Percentiles rank a stretch among this genome's conserved stretches.
Evolutionary conservation across 2,797 vertebrate species (phyloP).

Genomic region (Lacerta bilineata): DNA sequence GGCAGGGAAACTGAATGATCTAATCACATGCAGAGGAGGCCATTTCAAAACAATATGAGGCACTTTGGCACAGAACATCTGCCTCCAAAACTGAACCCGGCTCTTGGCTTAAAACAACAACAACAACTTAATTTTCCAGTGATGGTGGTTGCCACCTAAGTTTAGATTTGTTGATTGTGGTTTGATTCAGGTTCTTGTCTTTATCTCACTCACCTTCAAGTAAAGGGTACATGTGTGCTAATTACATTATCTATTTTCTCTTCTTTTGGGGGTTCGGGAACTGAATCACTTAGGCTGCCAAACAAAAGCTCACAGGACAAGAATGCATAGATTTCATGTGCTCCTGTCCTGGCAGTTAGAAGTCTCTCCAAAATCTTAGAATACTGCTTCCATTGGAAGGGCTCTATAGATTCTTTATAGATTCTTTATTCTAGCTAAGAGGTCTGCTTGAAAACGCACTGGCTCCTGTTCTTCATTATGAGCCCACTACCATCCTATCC

Average conservation of each 20-base stretch:
- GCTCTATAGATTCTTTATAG: not conserved
- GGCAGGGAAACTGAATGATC: constrained; percentile 56
- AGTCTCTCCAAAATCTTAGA: not conserved
- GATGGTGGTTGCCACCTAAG: not conserved
- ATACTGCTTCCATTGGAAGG: not conserved
- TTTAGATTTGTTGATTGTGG: not conserved
- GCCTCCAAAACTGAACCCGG: constrained; percentile 51
- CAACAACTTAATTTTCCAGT: constrained; percentile 58
- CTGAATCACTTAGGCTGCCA: too few species aligned
- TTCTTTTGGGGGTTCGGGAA: not conserved
- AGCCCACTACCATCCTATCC: too few species aligned
- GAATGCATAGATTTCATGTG: not conserved
- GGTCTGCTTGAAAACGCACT: not conserved
- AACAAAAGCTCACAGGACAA: not conserved
- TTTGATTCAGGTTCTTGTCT: not conserved
- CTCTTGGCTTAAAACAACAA: constrained; percentile 60
- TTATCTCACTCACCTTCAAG: not conserved
- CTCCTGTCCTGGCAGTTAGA: not conserved
- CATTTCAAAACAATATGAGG: constrained; percentile 44
- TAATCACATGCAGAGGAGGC: constrained; percentile 59
- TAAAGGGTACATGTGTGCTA: not conserved
- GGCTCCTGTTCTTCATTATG: too few species aligned
- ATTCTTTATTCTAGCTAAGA: not conserved
- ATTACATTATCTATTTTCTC: not conserved
- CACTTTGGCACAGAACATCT: constrained; percentile 58